Base-by-base conservation (phyloP, 2,888 invertebrate genomes). In the Drosophila parthenogenetica region DNA sequence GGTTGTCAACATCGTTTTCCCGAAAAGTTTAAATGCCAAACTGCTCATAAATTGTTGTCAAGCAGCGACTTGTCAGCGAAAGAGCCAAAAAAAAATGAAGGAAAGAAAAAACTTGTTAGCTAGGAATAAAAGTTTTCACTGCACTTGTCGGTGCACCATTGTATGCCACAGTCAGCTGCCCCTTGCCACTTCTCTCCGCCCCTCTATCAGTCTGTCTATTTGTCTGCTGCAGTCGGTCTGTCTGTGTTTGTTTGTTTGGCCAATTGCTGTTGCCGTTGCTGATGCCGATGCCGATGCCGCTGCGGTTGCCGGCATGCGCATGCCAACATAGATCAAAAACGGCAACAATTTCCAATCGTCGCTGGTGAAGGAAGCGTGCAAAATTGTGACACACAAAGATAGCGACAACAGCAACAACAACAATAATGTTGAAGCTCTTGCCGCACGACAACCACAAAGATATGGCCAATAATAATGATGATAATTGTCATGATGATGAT, bases 371-470 rank as follows among this genome's bases (percentile, higher is more conserved):
- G 85, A 84, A 42, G 59, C 46, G 39, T 48, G 54, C 87, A 86
- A 79, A 86, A 79, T 79, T 81, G 86, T 85, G 85, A 84, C 85
- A 85, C 85, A 85, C 87, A 85, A 85, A 85, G 85, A 86, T 85
- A 86, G 82, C 73, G 79, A 63, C 54, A 42, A 60, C 66, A 22
- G 32, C 19, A 16, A 51, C 57, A 60, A n/a, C 66, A 22, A 40
- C 19, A 13, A 48, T 51, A 60, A 39, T 39, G 39, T 39, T 39
- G 39, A 14, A 46, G n/a, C 14, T 7, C 29, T 45, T 46, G 40
- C 46, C 7, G 55, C 43, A 65, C 72, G 69, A 77, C 79, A 81
- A 67, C 79, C 73, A 61, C 76, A 75, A 72, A 58, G 69, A 48
- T 29, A 14, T 14, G 46, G 46, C 29, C 75, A 48, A 53, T 53